A percentile compares a stretch with the other conserved stretches of the same genome.
Evolutionary conservation across 2,797 vertebrate species (phyloP).

Genomic region (Enteromius paludinosus): DNA sequence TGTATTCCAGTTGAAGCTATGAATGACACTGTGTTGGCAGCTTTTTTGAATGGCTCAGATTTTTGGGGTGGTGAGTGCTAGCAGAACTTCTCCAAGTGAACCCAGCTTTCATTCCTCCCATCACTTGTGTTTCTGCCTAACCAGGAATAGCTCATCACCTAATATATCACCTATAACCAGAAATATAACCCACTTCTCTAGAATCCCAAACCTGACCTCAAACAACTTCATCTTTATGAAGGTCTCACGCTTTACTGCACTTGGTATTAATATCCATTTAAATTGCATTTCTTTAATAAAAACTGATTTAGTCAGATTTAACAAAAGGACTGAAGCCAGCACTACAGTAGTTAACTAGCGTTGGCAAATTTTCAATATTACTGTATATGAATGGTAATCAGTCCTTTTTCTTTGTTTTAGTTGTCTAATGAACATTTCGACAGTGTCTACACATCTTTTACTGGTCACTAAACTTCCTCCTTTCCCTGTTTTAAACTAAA

Average conservation of each 20-base stretch:
- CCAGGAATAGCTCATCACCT: slow-evolving; percentile 30
- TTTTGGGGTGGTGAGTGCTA: slow-evolving; percentile 95
- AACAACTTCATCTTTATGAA: slow-evolving; percentile 37
- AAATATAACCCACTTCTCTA: slow-evolving; percentile 39
- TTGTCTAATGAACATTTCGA: slow-evolving; percentile 6
- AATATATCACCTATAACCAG: slow-evolving; percentile 25
- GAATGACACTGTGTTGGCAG: slow-evolving; percentile 94
- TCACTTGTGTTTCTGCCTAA: slow-evolving; percentile 29
- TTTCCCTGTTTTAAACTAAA: slow-evolving; percentile 11
- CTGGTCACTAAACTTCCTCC: slow-evolving; percentile 36
- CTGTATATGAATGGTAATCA: slow-evolving; percentile 12
- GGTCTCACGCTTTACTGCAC: neutral
- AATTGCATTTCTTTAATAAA: slow-evolving; percentile 10
- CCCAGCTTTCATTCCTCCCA: slow-evolving; percentile 59
- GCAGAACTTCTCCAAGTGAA: slow-evolving; percentile 65
- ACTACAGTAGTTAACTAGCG: slow-evolving; percentile 12
- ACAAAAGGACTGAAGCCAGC: slow-evolving; percentile 35
- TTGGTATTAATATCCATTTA: slow-evolving; percentile 29
- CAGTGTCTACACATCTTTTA: slow-evolving; percentile 11
- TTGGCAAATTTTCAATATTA: neutral
- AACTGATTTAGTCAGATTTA: slow-evolving; percentile 9
- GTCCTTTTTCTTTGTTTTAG: slow-evolving; percentile 45
- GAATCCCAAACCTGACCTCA: slow-evolving; percentile 37
- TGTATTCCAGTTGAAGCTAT: slow-evolving; percentile 96
- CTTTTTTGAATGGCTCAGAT: slow-evolving; percentile 96